Evolutionary conservation across 1,140 invertebrate species (phyloP), one percentile per base, ranked within the genome.

Genomic region (Tetraneura akinire): DNA sequence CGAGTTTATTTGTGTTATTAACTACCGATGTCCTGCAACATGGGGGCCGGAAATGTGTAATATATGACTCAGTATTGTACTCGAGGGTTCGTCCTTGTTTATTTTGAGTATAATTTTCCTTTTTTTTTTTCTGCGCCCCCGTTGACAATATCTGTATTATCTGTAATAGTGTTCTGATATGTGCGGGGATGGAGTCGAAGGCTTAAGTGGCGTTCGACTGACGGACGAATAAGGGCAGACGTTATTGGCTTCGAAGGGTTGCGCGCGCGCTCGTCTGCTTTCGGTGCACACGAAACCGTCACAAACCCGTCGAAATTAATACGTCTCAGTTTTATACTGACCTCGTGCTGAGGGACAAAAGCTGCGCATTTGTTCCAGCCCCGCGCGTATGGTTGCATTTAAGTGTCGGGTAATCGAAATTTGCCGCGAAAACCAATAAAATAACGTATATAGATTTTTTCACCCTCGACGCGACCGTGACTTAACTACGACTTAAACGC

Each of bases 251-350:
- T 45, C 73, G 73, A 23, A 76, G 73, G 73, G 73, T 60, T 42
- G n/a, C n/a, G n/a, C n/a, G n/a, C n/a, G n/a, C n/a, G n/a, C n/a
- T n/a, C n/a, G 53, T n/a, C 37, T 9, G 60, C 29, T 55, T 26
- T 51, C 47, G 42, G 42, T 53, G 68, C 23, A 47, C 26, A 29
- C 47, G 11, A 26, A 45, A 11, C 18, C 14, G 26, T 53, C 18
- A 60, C 60, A 53, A 76, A 60, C 53, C 53, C 73, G 53, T 26
- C 73, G 53, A 60, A 76, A 76, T 76, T 76, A 76, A 76, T 76
- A 76, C 53, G 37, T 74, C 71, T 74, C 29, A 18, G 45, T 47
- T 23, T 47, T 68, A 49, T 10, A 29, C 66, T 68, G 64, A 68
- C 64, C 64, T 45, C 64, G 37, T n/a, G 29, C 57, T 23, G 62